Conservation (phyloP, 2,113 vertebrate species). For the Rafetus swinhoei region DNA sequence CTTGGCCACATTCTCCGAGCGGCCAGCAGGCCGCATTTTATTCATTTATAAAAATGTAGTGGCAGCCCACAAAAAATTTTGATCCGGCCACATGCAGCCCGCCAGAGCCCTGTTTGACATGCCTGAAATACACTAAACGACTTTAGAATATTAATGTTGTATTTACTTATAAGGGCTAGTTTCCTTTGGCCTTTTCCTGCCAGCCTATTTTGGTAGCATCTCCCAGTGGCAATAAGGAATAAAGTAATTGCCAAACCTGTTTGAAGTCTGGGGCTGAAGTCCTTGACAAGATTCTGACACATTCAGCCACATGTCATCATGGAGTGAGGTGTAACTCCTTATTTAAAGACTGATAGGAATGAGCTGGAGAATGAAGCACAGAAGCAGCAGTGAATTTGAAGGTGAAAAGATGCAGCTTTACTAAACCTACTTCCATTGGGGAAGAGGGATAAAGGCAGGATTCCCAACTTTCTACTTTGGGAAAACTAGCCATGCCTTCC, state of each 20-base stretch:
- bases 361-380: not conserved
- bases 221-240: constrained; percentile 28
- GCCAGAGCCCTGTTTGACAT: too few relatives aligned
- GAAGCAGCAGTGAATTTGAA: constrained; percentile 22
- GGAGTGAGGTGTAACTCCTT: rapidly evolving
- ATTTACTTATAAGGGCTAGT: constrained; percentile 15
- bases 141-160: not conserved
- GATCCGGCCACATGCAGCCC: too few relatives aligned
- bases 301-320: constrained; percentile 56
- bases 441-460: not conserved
- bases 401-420: not conserved
- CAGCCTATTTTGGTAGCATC: constrained; percentile 59
- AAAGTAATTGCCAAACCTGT: constrained; percentile 52
- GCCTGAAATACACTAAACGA: not conserved
- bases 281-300: constrained; percentile 71
- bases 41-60: too few relatives aligned
- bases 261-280: constrained; percentile 67
- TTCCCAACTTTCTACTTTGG: not conserved
- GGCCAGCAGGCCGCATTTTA: too few relatives aligned
- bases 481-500: not conserved
- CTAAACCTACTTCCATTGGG: not conserved
- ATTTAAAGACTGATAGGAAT: not conserved
- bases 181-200: constrained; percentile 19
- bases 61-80: too few relatives aligned
- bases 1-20: too few relatives aligned